These are phyloP conservation scores for Acanthosepion pharaonis DNA, from an alignment of 2,888 invertebrate genomes.

Conservation along the genomic window DNA sequence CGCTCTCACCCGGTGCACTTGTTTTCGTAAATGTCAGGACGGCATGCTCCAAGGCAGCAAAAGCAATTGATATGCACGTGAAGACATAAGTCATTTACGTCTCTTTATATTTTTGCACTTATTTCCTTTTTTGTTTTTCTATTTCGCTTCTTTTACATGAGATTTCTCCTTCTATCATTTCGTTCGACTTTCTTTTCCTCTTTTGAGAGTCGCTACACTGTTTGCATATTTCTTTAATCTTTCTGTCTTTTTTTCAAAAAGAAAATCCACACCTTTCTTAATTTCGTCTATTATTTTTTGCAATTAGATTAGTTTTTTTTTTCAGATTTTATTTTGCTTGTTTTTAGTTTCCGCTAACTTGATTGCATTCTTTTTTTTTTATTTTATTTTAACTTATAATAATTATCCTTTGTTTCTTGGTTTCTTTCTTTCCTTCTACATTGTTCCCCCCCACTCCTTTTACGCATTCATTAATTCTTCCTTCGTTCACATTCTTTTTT, in stretches of 20 bases:
- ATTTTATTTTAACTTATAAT: background rate
- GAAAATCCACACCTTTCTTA: background rate
- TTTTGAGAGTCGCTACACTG: background rate
- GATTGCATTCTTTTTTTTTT: background rate
- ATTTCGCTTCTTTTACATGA: background rate
- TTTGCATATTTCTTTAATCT: background rate
- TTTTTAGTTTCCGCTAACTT: background rate
- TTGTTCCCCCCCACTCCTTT: background rate
- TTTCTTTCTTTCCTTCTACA: background rate
- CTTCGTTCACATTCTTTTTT: background rate
- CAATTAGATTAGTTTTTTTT: background rate
- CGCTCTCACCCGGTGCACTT: slow-evolving; percentile 1
- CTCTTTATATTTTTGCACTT: background rate
- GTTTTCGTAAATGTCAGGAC: background rate
- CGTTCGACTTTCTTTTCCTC: background rate
- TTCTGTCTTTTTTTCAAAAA: background rate
- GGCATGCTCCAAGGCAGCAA: background rate
- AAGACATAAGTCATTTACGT: background rate
- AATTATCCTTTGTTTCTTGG: background rate
- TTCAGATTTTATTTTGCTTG: background rate
- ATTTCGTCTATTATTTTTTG: background rate
- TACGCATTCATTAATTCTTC: background rate
- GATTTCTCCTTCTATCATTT: background rate
- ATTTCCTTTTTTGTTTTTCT: background rate
- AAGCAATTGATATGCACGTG: slow-evolving; percentile 4